Evolutionary conservation across 2,113 vertebrate genomes (phyloP).

Genomic region (Xyliphius kryptos): DNA sequence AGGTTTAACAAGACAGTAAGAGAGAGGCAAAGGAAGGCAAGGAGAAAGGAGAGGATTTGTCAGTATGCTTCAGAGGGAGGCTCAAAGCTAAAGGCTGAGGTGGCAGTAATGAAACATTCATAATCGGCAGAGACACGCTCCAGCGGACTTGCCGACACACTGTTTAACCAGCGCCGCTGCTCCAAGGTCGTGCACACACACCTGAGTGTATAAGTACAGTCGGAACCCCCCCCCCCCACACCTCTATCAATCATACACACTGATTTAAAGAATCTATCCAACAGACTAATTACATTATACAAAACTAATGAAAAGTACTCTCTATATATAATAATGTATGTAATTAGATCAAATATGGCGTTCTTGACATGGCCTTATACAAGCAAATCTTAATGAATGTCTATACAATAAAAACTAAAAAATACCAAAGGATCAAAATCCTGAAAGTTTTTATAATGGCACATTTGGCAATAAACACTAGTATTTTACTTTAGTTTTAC

Average conservation of each 20-base stretch:
- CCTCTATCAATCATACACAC: constrained; percentile 21
- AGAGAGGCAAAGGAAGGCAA: constrained; percentile 28
- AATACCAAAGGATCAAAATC: too few relatives aligned
- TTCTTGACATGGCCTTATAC: too few relatives aligned
- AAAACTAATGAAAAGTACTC: too few relatives aligned
- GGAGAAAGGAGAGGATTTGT: constrained; percentile 75
- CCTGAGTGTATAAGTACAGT: constrained; percentile 23
- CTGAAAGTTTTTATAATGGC: too few relatives aligned
- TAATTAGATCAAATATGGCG: too few relatives aligned
- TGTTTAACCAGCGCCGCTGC: constrained; percentile 64
- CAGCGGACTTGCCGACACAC: constrained; percentile 66
- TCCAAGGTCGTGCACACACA: constrained; percentile 67
- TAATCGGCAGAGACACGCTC: constrained; percentile 74
- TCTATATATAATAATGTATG: too few relatives aligned
- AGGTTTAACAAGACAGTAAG: constrained; percentile 53
- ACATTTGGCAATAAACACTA: too few relatives aligned
- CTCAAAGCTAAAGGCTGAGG: constrained; percentile 60
- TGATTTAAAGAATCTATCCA: constrained; percentile 38
- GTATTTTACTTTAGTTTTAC: too few relatives aligned
- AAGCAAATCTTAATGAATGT: too few relatives aligned
- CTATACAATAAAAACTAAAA: too few relatives aligned
- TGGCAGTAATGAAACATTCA: constrained; percentile 76
- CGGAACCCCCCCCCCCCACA: constrained; percentile 30
- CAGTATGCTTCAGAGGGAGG: constrained; percentile 50
- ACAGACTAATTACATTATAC: background rate